Conservation (phyloP, 2,113 vertebrate genomes). For the Calonectris borealis region DNA sequence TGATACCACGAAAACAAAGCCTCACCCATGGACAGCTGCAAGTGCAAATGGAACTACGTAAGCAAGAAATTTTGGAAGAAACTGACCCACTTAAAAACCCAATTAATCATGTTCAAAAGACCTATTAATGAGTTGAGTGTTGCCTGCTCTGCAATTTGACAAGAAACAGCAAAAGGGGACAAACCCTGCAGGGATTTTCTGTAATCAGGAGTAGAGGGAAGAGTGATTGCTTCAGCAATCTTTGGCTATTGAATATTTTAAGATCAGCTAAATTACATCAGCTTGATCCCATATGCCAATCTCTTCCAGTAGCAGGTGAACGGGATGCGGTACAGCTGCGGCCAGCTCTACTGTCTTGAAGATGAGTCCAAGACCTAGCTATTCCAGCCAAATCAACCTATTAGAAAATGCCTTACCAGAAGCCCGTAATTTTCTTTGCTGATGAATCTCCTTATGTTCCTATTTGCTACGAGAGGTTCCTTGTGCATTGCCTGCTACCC, state of each 20-base stretch:
- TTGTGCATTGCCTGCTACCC: background rate
- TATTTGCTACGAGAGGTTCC: background rate
- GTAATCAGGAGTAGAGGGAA: background rate
- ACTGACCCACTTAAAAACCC: background rate
- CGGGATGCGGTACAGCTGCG: background rate
- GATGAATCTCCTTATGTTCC: background rate
- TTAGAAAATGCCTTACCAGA: background rate
- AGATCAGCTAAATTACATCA: background rate
- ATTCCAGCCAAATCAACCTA: background rate
- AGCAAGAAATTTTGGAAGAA: conserved; percentile 13
- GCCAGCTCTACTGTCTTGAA: background rate
- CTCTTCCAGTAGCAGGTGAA: background rate
- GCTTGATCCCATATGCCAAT: background rate
- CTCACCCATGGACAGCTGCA: background rate
- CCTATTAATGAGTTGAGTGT: background rate
- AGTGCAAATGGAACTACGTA: background rate
- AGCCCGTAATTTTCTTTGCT: background rate
- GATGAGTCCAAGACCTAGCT: background rate
- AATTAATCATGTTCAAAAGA: conserved; percentile 40
- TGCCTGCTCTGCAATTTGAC: conserved; percentile 17
- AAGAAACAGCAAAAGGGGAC: background rate
- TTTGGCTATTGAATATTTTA: background rate
- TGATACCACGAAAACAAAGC: background rate
- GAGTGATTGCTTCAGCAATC: conserved; percentile 16
- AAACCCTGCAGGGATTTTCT: background rate